A percentile compares a stretch with the other conserved stretches of the same genome.
Evolutionary conservation across 2,888 invertebrate species (phyloP).

Genomic region (Nephrotoma flavescens): DNA sequence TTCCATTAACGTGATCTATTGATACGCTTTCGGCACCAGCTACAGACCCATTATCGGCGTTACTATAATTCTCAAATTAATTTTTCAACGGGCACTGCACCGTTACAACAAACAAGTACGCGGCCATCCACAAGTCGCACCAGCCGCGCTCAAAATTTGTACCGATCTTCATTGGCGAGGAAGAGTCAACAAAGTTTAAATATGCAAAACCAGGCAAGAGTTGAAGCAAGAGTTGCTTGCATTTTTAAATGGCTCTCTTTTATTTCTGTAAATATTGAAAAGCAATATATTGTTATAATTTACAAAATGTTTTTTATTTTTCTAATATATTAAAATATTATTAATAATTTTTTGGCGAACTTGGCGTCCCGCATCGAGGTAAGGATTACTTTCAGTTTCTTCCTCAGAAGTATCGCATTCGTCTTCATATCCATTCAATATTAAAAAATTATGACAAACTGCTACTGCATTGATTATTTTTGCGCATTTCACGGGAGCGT

Average conservation of each 20-base stretch:
- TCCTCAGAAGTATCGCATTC: not conserved
- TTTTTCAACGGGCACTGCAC: too few relatives aligned
- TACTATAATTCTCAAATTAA: too few relatives aligned
- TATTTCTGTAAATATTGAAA: not conserved
- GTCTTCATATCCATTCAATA: not conserved
- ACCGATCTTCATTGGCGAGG: too few relatives aligned
- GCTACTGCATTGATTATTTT: not conserved
- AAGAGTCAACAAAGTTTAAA: not conserved
- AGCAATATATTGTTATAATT: too few relatives aligned
- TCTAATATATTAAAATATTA: too few relatives aligned
- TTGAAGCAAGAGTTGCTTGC: too few relatives aligned
- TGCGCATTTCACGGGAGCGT: not conserved
- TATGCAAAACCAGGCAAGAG: not conserved
- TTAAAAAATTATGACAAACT: not conserved
- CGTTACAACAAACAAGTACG: too few relatives aligned
- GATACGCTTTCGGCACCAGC: not conserved
- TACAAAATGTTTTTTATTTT: too few relatives aligned
- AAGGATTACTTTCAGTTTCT: not conserved
- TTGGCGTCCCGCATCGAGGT: not conserved
- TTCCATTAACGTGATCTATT: not conserved
- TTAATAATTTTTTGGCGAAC: not conserved
- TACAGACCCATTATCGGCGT: too few relatives aligned
- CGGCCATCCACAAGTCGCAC: too few relatives aligned
- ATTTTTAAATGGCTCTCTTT: too few relatives aligned
- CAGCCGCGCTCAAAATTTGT: too few relatives aligned